Evolutionary conservation across 1,140 invertebrate species (phyloP).

Genomic region (Musca domestica): DNA sequence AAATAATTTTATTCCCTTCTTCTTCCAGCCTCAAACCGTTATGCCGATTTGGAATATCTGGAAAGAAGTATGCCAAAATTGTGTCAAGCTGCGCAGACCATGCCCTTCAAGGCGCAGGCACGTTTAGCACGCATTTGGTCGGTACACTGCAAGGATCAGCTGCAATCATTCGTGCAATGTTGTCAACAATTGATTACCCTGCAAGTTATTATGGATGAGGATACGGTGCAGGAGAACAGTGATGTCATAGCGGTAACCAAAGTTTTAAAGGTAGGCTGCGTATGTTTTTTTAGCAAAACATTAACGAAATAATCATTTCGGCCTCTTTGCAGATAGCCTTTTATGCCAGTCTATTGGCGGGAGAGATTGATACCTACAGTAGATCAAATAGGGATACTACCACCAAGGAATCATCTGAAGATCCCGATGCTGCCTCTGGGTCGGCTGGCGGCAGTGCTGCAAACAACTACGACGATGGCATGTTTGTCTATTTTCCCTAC

Average conservation of each 20-base stretch:
- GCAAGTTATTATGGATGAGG: conserved; percentile 73
- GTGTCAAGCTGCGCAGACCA: conserved; percentile 72
- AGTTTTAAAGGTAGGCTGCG: conserved; percentile 72
- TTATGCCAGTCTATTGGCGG: conserved; percentile 85
- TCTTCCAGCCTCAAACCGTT: conserved; percentile 50
- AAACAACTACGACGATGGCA: conserved; percentile 40
- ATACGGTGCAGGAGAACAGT: conserved; percentile 79
- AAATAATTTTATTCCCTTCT: not conserved
- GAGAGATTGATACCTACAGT: conserved; percentile 63
- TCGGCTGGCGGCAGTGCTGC: conserved; percentile 23
- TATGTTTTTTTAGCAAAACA: conserved; percentile 34
- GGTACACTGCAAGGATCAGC: conserved; percentile 65
- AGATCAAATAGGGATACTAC: conserved; percentile 27
- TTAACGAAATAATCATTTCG: not conserved
- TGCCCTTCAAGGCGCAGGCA: conserved; percentile 75
- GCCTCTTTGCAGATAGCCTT: conserved; percentile 71
- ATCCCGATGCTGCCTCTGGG: conserved; percentile 28
- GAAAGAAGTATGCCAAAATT: conserved; percentile 78
- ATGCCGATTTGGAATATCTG: conserved; percentile 72
- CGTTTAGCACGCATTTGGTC: conserved; percentile 78
- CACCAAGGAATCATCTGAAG: conserved; percentile 14
- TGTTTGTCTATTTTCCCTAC: conserved; percentile 45
- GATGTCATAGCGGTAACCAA: conserved; percentile 78
- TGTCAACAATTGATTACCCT: conserved; percentile 86
- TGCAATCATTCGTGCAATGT: conserved; percentile 73